Conservation (phyloP, 2,797 vertebrate genomes). For the Danionella dracula region DNA sequence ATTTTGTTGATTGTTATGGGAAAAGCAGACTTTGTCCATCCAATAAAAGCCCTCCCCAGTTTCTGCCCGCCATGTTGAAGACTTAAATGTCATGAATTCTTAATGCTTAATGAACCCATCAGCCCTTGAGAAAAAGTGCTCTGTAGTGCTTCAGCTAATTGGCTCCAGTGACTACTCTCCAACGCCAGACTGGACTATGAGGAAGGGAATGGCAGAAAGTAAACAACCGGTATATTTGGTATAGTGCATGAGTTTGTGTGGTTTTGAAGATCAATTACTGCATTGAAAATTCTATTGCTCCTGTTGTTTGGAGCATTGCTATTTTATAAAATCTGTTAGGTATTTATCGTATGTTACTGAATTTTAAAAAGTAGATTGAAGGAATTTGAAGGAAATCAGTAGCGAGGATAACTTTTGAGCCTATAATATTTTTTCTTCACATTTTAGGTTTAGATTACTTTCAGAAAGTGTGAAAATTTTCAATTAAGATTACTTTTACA, state of each 20-base stretch:
- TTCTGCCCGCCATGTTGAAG: constrained; percentile 56
- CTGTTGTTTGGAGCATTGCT: neutral
- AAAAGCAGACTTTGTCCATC: neutral
- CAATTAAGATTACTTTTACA: too few species aligned
- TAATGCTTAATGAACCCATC: constrained; percentile 77
- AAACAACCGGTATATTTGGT: neutral
- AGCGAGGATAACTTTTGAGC: too few species aligned
- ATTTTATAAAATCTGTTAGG: too few species aligned
- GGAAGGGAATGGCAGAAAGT: constrained; percentile 3
- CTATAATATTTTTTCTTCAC: too few species aligned
- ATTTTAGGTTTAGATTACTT: too few species aligned
- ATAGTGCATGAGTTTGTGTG: constrained; percentile 1
- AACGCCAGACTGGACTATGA: constrained; percentile 51
- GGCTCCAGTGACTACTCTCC: constrained; percentile 63
- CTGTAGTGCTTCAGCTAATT: constrained; percentile 82
- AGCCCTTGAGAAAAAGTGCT: constrained; percentile 59
- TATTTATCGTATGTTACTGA: neutral
- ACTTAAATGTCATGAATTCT: constrained; percentile 74
- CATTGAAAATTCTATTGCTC: neutral
- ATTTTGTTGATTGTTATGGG: constrained; percentile 40
- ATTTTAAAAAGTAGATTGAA: too few species aligned
- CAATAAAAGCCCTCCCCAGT: constrained; percentile 33
- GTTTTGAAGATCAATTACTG: neutral
- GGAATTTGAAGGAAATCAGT: too few species aligned
- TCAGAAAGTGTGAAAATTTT: too few species aligned